phyloP scores from a whole-genome alignment of 2,888 invertebrate genomes.

The Sericinus montela region DNA sequence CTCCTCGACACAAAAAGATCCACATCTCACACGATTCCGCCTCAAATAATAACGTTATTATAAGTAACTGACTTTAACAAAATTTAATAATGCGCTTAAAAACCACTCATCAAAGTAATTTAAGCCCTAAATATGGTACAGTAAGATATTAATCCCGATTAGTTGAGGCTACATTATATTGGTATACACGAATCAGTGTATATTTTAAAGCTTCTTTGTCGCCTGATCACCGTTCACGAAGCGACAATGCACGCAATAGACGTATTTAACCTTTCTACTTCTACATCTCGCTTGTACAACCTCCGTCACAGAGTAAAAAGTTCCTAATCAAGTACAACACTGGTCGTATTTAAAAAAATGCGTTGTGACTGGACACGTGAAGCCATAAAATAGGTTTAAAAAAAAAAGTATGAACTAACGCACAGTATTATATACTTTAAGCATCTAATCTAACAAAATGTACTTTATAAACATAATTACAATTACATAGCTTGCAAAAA shows the following conservation, averaged over 20 bases:
- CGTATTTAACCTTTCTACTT: constrained; percentile 53
- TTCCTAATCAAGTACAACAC: constrained; percentile 19
- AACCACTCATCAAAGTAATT: constrained; percentile 23
- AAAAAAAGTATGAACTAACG: too few relatives aligned
- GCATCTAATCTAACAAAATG: too few relatives aligned
- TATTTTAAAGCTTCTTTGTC: constrained; percentile 69
- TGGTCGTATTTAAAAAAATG: constrained; percentile 12
- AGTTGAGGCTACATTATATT: not conserved
- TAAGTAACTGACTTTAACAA: constrained; percentile 43
- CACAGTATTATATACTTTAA: too few relatives aligned
- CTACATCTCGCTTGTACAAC: constrained; percentile 34
- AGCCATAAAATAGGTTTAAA: constrained; percentile 6
- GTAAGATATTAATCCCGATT: constrained; percentile 16
- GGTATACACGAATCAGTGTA: constrained; percentile 43
- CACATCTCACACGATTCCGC: constrained; percentile 61
- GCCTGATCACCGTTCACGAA: constrained; percentile 60
- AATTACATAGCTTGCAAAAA: too few relatives aligned
- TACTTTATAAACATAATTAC: too few relatives aligned
- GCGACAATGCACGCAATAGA: constrained; percentile 53
- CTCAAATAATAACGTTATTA: constrained; percentile 74
- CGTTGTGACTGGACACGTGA: constrained; percentile 12
- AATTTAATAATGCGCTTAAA: constrained; percentile 15
- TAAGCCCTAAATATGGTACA: constrained; percentile 24
- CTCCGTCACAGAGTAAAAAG: constrained; percentile 28
- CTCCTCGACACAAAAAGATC: constrained; percentile 67